Percentiles rank a stretch among this genome's conserved stretches.
Evolutionary conservation across 2,888 invertebrate genomes (phyloP).

Genomic region (Lithophane semibrunnea): DNA sequence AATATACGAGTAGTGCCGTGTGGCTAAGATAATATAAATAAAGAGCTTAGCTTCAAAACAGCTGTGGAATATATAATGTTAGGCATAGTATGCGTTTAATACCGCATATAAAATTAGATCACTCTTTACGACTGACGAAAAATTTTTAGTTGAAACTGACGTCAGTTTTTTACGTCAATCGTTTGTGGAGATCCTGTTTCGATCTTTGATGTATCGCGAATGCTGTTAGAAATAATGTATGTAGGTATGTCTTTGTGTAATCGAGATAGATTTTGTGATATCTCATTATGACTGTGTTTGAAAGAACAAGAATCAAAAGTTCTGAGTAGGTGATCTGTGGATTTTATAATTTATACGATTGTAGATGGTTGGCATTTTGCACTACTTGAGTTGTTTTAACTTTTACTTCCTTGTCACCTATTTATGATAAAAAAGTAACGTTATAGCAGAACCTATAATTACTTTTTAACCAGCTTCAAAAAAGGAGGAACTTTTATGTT

Average conservation of each 20-base stretch:
- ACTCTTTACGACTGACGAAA: constrained; percentile 52
- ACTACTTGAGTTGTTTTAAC: too few species aligned
- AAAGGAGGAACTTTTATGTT: too few species aligned
- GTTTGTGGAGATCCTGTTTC: constrained; percentile 39
- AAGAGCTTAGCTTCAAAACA: constrained; percentile 65
- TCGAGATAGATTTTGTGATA: neutral
- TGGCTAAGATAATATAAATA: constrained; percentile 61
- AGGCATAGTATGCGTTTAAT: constrained; percentile 52
- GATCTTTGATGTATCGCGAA: constrained; percentile 33
- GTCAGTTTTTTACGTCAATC: constrained; percentile 50
- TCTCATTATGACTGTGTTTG: neutral
- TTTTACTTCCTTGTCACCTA: too few species aligned
- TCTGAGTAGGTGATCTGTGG: neutral
- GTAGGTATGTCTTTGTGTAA: constrained; percentile 4
- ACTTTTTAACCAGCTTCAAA: too few species aligned
- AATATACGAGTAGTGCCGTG: constrained; percentile 62
- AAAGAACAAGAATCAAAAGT: neutral
- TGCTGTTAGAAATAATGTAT: neutral
- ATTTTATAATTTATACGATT: neutral
- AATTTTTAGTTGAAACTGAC: constrained; percentile 29
- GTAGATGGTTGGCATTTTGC: neutral
- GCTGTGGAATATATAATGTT: constrained; percentile 58
- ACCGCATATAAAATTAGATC: constrained; percentile 61
- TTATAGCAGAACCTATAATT: too few species aligned
- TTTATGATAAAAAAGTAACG: too few species aligned